phyloP scores from a whole-genome alignment of 2,888 invertebrate genomes.

The Ennomos erosarius region DNA sequence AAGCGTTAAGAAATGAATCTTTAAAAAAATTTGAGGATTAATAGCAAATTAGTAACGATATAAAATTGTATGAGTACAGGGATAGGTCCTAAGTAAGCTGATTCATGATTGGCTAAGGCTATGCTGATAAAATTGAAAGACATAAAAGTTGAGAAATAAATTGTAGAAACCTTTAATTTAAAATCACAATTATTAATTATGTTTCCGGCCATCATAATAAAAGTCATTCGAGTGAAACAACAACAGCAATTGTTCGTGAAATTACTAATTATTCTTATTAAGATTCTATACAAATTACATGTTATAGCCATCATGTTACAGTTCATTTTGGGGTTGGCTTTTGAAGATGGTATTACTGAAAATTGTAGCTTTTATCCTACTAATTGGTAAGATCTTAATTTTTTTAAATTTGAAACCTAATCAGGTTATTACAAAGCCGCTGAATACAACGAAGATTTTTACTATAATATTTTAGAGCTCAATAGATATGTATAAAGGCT shows the following conservation, averaged over 20 bases:
- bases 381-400: constrained; percentile 53
- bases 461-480: too few species aligned
- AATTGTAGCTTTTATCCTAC: constrained; percentile 41
- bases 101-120: too few species aligned
- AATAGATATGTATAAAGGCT: too few species aligned
- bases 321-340: constrained; percentile 53
- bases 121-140: background rate
- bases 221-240: constrained; percentile 48
- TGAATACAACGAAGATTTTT: too few species aligned
- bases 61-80: too few species aligned
- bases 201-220: constrained; percentile 15
- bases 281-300: constrained; percentile 40
- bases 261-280: constrained; percentile 42
- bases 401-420: background rate
- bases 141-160: constrained; percentile 8
- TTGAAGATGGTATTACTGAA: constrained; percentile 52
- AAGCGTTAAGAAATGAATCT: too few species aligned
- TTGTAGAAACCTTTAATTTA: constrained; percentile 6
- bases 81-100: too few species aligned
- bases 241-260: constrained; percentile 52
- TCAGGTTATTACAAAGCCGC: too few species aligned
- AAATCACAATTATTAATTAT: background rate
- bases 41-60: too few species aligned
- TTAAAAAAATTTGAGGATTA: too few species aligned
- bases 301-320: constrained; percentile 48